Evolutionary conservation across 2,113 vertebrate genomes (phyloP).

Genomic region (Taurulus bubalis): DNA sequence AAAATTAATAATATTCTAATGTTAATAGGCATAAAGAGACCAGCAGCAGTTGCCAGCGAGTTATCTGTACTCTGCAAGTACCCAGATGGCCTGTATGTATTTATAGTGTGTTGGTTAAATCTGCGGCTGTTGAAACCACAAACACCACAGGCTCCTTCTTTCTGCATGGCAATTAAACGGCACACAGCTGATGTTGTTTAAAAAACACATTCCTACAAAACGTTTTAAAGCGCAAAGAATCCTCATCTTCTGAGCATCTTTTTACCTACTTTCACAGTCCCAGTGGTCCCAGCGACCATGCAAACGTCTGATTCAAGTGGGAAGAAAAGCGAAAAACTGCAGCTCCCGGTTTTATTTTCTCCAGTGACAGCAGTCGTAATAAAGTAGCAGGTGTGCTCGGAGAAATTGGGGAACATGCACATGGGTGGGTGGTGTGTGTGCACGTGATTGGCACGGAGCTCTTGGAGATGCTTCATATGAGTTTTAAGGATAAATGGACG

Average conservation of each 20-base stretch:
- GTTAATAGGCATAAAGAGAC: constrained; percentile 34
- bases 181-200: constrained; percentile 38
- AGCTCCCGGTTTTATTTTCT: not conserved
- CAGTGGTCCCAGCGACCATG: not conserved
- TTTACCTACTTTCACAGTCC: constrained; percentile 5
- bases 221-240: constrained; percentile 29
- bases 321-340: not conserved
- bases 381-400: constrained; percentile 24
- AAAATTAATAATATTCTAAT: constrained; percentile 37
- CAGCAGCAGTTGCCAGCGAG: constrained; percentile 51
- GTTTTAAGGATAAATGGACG: constrained; percentile 74
- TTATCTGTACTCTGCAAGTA: constrained; percentile 54
- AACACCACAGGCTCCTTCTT: constrained; percentile 40
- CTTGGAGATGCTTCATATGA: constrained; percentile 58
- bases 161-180: constrained; percentile 47
- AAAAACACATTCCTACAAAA: constrained; percentile 42
- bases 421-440: constrained; percentile 36
- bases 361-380: constrained; percentile 22
- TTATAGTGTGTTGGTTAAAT: constrained; percentile 62
- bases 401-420: constrained; percentile 16
- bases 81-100: constrained; percentile 64
- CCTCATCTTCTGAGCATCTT: not conserved
- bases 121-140: constrained; percentile 58
- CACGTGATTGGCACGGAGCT: constrained; percentile 35
- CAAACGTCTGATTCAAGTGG: constrained; percentile 5